phyloP scores from a whole-genome alignment of 2,797 vertebrate species.

The Coranthus polyacanthus region DNA sequence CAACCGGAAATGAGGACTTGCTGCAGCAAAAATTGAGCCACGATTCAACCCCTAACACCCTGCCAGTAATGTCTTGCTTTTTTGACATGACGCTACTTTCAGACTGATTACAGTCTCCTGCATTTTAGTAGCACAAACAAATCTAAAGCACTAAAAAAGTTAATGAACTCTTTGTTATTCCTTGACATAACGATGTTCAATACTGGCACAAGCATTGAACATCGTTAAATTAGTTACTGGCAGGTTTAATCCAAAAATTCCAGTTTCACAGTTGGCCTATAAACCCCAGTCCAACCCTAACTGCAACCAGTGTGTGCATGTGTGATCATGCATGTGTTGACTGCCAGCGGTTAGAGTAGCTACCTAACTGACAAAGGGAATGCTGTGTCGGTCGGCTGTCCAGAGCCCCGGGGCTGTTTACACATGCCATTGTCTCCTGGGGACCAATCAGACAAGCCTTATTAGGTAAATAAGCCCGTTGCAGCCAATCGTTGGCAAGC shows the following conservation, averaged over 20 bases:
- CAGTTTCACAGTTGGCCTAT: constrained; percentile 17
- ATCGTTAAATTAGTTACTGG: constrained; percentile 11
- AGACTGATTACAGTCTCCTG: too few species aligned
- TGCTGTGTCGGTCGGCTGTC: constrained; percentile 70
- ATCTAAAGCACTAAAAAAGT: background rate
- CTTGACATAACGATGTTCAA: constrained; percentile 24
- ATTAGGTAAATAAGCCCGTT: constrained; percentile 72
- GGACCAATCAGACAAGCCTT: constrained; percentile 76
- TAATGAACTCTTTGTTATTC: background rate
- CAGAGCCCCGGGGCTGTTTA: constrained; percentile 73
- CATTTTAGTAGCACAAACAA: background rate
- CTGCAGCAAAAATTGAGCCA: too few species aligned
- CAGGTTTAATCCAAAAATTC: constrained; percentile 25
- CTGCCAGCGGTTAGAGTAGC: constrained; percentile 69
- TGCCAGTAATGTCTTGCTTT: too few species aligned
- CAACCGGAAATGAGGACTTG: too few species aligned
- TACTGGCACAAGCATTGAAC: constrained; percentile 13
- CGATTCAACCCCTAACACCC: too few species aligned
- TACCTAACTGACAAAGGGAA: constrained; percentile 71
- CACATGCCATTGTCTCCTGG: constrained; percentile 70
- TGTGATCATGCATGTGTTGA: constrained; percentile 61
- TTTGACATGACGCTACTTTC: too few species aligned
- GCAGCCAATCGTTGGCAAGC: constrained; percentile 63
- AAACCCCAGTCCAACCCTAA: constrained; percentile 32
- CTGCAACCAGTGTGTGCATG: constrained; percentile 45